phyloP scores from a whole-genome alignment of 92 coral and sea anemone genomes.

The Micromussa lordhowensis region DNA sequence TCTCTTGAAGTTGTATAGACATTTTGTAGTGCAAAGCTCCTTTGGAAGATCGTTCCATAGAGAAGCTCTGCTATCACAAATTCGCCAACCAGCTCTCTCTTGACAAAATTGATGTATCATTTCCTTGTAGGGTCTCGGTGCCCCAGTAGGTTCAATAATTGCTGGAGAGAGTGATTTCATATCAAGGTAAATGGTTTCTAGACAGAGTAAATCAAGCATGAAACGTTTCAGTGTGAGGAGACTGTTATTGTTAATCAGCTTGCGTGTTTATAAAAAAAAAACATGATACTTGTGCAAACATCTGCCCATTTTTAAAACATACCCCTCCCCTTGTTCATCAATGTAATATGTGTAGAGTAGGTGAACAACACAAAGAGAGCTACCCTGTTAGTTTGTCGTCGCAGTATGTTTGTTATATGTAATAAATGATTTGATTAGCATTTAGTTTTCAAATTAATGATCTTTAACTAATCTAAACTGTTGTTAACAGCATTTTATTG shows the following conservation, averaged over 20 bases:
- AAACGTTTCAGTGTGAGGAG: not conserved
- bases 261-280: not conserved
- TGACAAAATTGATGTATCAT: not conserved
- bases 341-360: too few species aligned
- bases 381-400: not conserved
- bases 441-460: not conserved
- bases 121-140: constrained; percentile 74
- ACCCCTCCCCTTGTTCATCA: too few species aligned
- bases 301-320: too few species aligned
- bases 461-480: not conserved
- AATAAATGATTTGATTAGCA: too few species aligned
- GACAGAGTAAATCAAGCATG: not conserved
- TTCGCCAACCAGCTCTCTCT: not conserved
- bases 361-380: not conserved
- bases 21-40: too few species aligned
- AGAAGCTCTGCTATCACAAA: too few species aligned
- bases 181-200: constrained; percentile 51
- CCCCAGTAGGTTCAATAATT: constrained; percentile 87
- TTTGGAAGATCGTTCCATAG: too few species aligned
- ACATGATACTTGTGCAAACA: not conserved
- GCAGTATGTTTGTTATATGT: not conserved
- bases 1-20: too few species aligned
- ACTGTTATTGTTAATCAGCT: not conserved
- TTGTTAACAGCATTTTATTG: not conserved
- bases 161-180: constrained; percentile 84